Conservation (phyloP, 2,888 invertebrate genomes). For the Fragum sueziense region DNA sequence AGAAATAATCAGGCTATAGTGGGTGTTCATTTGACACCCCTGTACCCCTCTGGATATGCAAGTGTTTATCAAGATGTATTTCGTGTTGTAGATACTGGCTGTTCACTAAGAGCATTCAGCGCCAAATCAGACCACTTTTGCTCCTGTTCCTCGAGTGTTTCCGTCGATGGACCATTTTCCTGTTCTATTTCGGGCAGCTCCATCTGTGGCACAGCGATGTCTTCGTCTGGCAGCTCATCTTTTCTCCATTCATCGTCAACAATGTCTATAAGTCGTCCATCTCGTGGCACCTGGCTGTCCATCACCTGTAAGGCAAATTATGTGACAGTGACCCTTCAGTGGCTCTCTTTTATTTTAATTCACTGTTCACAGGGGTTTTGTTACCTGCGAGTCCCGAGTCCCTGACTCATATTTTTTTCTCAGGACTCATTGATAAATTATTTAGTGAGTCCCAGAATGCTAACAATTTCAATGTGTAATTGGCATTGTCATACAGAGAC, state of each 20-base stretch:
- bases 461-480: too few species aligned
- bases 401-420: too few species aligned
- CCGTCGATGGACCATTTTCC: conserved; percentile 90
- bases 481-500: too few species aligned
- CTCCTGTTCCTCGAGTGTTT: conserved; percentile 94
- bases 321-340: too few species aligned
- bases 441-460: too few species aligned
- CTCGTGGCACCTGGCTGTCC: conserved; percentile 90
- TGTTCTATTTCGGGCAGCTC: conserved; percentile 97
- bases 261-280: conserved; percentile 89
- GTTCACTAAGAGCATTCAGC: conserved; percentile 74
- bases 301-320: conserved; percentile 81
- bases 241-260: conserved; percentile 94
- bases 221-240: conserved; percentile 88
- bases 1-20: too few species aligned
- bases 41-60: too few species aligned
- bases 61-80: conserved; percentile 7
- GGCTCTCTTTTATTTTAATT: too few species aligned
- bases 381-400: too few species aligned
- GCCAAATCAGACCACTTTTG: conserved; percentile 87
- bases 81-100: conserved; percentile 64
- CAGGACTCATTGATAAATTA: too few species aligned
- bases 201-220: conserved; percentile 91
- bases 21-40: too few species aligned
- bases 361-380: too few species aligned